Evolutionary conservation across 2,888 invertebrate genomes (phyloP), one percentile per base, ranked within the genome.

Genomic region (Microchrysa polita): DNA sequence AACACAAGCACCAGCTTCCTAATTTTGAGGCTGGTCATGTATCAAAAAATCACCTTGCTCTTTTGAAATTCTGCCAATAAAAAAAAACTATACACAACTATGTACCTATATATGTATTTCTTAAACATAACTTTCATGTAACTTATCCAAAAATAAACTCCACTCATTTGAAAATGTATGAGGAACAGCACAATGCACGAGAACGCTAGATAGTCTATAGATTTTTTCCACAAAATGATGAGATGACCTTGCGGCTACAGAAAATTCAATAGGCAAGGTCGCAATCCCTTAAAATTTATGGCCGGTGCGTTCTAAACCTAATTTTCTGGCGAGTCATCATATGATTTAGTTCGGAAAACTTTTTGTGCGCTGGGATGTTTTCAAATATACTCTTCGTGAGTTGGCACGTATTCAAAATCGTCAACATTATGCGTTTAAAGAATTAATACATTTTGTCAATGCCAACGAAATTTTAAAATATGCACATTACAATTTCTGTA

Each of bases 221-320:
- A 52, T 10, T 10, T 10, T 14, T 52, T 52, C 52, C 52, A 52
- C 27, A 34, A 34, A n/a, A 34, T 34, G 27, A 34, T 34, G 27
- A n/a, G 16, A 52, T 14, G 52, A 52, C 52, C 52, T 52, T 52
- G n/a, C 5, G 10, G 52, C 4, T 34, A 34, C 2, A 34, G 16
- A 52, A 52, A 52, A 52, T 52, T 52, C 52, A 52, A 52, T 14
- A 52, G 52, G 12, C 52, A 52, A 52, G 52, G 52, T 52, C 16
- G 16, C n/a, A 52, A 52, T 52, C 52, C 52, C 52, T 52, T 52
- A 10, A 52, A 52, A 44, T 52, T 52, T 52, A 9, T 5, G 5
- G n/a, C 16, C 14, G 14, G 52, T 16, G n/a, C 16, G 52, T 52
- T 52, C 52, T 52, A 1, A 16, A 52, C 4, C 16, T 9, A 4